These are phyloP conservation scores for Schizopygopsis pylzovi DNA, from an alignment of 2,797 vertebrate species.

Conservation along the genomic window DNA sequence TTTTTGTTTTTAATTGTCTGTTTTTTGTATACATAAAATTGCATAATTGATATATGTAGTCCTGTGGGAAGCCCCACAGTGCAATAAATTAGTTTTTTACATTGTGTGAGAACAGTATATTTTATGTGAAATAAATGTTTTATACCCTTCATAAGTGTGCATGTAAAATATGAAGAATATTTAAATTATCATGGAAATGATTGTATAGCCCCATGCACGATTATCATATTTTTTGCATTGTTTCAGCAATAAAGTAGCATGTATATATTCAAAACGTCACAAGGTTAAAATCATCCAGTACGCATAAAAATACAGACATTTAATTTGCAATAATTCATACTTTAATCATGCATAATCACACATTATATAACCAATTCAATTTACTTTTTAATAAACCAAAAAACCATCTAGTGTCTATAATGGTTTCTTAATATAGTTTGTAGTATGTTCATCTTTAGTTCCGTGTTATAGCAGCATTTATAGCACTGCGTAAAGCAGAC, in stretches of 20 bases:
- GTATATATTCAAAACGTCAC: neutral
- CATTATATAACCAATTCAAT: neutral
- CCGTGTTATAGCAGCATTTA: constrained; percentile 64
- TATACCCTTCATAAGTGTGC: constrained; percentile 6
- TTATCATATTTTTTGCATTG: neutral
- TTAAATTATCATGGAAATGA: neutral
- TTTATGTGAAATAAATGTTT: constrained; percentile 10
- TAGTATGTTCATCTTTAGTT: constrained; percentile 3
- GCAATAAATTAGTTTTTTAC: neutral
- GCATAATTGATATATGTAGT: neutral
- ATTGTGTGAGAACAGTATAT: neutral
- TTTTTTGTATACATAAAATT: neutral
- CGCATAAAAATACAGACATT: neutral
- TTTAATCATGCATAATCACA: neutral
- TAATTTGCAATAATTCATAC: neutral
- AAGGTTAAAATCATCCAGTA: neutral
- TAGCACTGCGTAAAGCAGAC: constrained; percentile 71
- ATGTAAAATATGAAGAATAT: neutral
- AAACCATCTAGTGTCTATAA: no score
- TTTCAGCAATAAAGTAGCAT: neutral
- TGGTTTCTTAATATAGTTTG: constrained; percentile 2
- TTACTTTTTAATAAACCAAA: neutral
- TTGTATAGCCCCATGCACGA: neutral
- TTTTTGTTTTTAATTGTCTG: constrained; percentile 2
- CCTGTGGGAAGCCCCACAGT: neutral